Percentiles rank a stretch among this genome's conserved stretches.
phyloP scores from a whole-genome alignment of 2,113 vertebrate species.

The Elephantulus edwardii region DNA sequence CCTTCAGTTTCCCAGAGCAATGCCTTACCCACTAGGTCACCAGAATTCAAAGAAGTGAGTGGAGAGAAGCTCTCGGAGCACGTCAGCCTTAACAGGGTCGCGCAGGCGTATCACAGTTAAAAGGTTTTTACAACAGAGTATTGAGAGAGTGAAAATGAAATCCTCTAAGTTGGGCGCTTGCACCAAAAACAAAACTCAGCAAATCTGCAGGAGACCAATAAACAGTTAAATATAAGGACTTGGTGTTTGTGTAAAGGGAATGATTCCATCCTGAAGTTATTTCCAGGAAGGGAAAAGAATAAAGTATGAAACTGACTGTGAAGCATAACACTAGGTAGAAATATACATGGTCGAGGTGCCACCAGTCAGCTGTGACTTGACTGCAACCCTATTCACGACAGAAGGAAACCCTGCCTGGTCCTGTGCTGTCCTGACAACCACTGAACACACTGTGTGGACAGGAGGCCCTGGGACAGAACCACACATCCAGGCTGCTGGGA shows the following conservation, averaged over 20 bases:
- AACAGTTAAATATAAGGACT: slow-evolving; percentile 1
- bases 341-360: neutral
- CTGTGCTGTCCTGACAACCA: neutral
- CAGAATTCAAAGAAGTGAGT: too few relatives aligned
- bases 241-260: slow-evolving; percentile 4
- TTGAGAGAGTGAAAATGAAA: neutral
- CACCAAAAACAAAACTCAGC: slow-evolving; percentile 52
- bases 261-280: slow-evolving; percentile 59
- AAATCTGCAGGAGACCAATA: slow-evolving; percentile 36
- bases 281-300: neutral
- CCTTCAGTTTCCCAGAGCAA: too few relatives aligned
- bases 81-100: too few relatives aligned
- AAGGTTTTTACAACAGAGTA: too few relatives aligned
- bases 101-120: too few relatives aligned
- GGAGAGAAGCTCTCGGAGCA: neutral
- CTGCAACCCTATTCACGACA: neutral
- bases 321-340: neutral
- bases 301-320: neutral
- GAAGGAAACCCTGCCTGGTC: neutral
- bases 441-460: neutral
- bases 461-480: neutral
- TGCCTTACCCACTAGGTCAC: too few relatives aligned
- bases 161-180: neutral
- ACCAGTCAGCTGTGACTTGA: too few relatives aligned
- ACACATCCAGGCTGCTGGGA: neutral